Conservation (phyloP, 2,797 vertebrate genomes). For the Mastacembelus armatus region DNA sequence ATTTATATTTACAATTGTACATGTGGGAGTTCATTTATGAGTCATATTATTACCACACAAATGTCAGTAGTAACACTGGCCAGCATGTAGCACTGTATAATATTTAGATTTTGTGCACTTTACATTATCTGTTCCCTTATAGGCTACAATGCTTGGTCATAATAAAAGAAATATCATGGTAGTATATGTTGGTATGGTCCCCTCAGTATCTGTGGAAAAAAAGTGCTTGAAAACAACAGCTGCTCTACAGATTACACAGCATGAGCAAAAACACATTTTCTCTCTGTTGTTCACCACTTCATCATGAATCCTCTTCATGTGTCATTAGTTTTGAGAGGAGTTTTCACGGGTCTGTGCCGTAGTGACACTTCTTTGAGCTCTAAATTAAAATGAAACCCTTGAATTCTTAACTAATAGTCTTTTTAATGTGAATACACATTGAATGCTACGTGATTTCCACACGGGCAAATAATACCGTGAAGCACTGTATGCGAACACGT, state of each 20-base stretch:
- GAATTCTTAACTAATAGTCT: conserved; percentile 20
- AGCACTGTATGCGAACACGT: not conserved
- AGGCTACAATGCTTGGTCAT: not conserved
- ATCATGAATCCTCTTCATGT: conserved; percentile 54
- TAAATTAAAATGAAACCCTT: conserved; percentile 17
- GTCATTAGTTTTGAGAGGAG: conserved; percentile 46
- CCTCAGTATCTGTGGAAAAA: conserved; percentile 30
- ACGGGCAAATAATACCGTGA: not conserved
- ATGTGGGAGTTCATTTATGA: not conserved
- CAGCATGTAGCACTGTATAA: no score
- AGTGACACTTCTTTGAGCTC: conserved; percentile 1
- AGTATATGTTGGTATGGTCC: conserved; percentile 19
- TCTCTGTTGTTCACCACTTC: conserved; percentile 48
- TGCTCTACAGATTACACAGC: conserved; percentile 66
- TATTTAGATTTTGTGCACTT: not conserved
- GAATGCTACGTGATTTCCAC: not conserved
- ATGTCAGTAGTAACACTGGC: not conserved
- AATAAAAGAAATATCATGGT: not conserved
- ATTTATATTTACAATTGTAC: not conserved
- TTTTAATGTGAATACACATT: conserved; percentile 15
- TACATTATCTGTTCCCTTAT: conserved; percentile 3
- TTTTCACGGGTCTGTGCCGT: conserved; percentile 6
- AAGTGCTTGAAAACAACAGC: conserved; percentile 68
- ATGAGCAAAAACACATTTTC: conserved; percentile 66
- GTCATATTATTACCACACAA: not conserved